A percentile compares a stretch with the other conserved stretches of the same genome.
These are phyloP conservation scores for Leptopilina myrica DNA, from an alignment of 2,888 invertebrate genomes.

Conservation along the genomic window DNA sequence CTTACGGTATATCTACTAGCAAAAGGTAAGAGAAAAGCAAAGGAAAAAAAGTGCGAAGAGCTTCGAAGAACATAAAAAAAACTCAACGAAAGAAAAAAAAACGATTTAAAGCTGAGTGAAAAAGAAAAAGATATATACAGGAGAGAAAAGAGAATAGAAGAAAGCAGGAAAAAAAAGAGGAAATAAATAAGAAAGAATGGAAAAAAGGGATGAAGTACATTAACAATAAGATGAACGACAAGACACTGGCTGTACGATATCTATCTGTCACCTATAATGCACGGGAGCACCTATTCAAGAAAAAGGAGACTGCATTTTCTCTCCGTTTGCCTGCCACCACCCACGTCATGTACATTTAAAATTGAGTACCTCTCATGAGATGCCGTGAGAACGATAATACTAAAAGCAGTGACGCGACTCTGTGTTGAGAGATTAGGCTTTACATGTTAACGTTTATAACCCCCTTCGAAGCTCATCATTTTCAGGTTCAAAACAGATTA, in stretches of 20 bases:
- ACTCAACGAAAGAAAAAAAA: constrained; percentile 4
- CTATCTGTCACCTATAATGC: constrained; percentile 58
- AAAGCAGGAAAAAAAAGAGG: not conserved
- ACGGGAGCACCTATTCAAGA: constrained; percentile 49
- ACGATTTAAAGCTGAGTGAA: constrained; percentile 13
- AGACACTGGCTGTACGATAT: constrained; percentile 62
- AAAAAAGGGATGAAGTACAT: constrained; percentile 62
- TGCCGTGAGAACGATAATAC: constrained; percentile 32
- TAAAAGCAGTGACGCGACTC: constrained; percentile 15
- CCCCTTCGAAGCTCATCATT: constrained; percentile 11
- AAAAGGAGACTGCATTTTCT: constrained; percentile 21
- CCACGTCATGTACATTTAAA: constrained; percentile 23
- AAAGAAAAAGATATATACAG: not conserved
- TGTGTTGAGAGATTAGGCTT: not conserved
- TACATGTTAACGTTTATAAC: constrained; percentile 12
- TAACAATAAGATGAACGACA: constrained; percentile 68
- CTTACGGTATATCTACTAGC: constrained; percentile 6
- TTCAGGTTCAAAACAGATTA: constrained; percentile 8
- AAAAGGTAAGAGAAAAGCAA: not conserved
- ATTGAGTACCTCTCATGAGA: constrained; percentile 14
- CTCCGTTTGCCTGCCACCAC: not conserved
- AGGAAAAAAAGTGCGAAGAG: constrained; percentile 7
- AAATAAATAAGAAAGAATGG: constrained; percentile 52
- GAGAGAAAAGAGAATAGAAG: constrained; percentile 3
- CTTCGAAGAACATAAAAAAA: constrained; percentile 30